These are phyloP conservation scores for Drosophila funebris DNA, from an alignment of 1,140 invertebrate species.

Conservation along the genomic window DNA sequence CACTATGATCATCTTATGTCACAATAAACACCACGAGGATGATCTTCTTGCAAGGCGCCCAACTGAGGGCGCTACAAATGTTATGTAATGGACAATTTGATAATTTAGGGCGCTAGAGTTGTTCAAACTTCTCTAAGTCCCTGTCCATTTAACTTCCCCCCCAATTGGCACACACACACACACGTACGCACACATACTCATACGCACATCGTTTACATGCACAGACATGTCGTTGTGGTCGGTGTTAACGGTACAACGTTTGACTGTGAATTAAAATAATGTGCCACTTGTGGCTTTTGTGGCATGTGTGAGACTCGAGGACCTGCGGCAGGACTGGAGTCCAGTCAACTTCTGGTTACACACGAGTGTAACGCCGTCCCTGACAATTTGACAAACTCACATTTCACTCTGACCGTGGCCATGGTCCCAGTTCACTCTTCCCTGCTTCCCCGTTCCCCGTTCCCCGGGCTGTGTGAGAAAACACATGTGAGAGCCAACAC, in stretches of 20 bases:
- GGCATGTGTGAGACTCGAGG: conserved; percentile 37
- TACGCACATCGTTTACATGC: background rate
- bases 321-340: conserved; percentile 9
- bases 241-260: conserved; percentile 76
- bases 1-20: no score
- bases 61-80: no score
- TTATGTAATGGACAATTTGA: background rate
- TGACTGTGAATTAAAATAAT: conserved; percentile 83
- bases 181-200: background rate
- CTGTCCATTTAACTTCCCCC: background rate
- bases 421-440: background rate
- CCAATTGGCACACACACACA: background rate
- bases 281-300: conserved; percentile 80
- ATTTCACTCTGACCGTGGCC: conserved; percentile 44
- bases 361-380: background rate
- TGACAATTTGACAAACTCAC: conserved; percentile 64
- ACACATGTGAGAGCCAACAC: conserved; percentile 30
- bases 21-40: no score
- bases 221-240: conserved; percentile 18
- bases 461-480: conserved; percentile 15
- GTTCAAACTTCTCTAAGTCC: background rate
- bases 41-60: no score
- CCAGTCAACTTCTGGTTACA: background rate
- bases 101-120: no score
- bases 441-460: background rate